Conservation (phyloP, 2,797 vertebrate species). For the Leptodactylus fallax region DNA sequence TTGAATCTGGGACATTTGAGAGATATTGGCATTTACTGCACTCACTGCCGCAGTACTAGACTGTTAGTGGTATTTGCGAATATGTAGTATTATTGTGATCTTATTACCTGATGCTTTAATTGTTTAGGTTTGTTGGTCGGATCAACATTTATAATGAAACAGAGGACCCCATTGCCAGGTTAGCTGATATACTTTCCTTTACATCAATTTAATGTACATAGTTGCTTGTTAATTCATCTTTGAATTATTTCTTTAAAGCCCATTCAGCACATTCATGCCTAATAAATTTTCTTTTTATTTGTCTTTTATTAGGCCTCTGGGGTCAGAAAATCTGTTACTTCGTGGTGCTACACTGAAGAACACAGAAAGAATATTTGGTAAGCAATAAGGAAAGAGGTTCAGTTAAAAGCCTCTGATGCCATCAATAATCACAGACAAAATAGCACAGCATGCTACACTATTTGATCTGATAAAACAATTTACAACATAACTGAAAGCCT, state of each 20-base stretch:
- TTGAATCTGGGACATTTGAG: not conserved
- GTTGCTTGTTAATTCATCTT: not conserved
- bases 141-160: conserved; percentile 92
- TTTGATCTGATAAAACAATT: too few species aligned
- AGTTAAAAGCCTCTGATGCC: not conserved
- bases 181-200: conserved; percentile 54
- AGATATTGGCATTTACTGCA: not conserved
- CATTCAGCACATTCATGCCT: not conserved
- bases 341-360: conserved; percentile 96
- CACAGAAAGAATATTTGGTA: conserved; percentile 92
- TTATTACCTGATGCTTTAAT: conserved; percentile 40
- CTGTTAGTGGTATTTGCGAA: not conserved
- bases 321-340: conserved; percentile 94
- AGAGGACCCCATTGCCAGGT: conserved; percentile 91
- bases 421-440: too few species aligned
- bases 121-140: conserved; percentile 90
- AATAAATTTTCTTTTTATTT: not conserved
- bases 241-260: not conserved
- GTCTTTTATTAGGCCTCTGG: conserved; percentile 84
- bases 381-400: conserved; percentile 63
- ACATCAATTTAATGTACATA: too few species aligned
- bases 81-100: not conserved
- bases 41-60: not conserved
- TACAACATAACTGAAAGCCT: too few species aligned
- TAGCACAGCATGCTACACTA: too few species aligned